Conservation (phyloP, 2,113 vertebrate genomes). For the Ceyx melanurus region DNA sequence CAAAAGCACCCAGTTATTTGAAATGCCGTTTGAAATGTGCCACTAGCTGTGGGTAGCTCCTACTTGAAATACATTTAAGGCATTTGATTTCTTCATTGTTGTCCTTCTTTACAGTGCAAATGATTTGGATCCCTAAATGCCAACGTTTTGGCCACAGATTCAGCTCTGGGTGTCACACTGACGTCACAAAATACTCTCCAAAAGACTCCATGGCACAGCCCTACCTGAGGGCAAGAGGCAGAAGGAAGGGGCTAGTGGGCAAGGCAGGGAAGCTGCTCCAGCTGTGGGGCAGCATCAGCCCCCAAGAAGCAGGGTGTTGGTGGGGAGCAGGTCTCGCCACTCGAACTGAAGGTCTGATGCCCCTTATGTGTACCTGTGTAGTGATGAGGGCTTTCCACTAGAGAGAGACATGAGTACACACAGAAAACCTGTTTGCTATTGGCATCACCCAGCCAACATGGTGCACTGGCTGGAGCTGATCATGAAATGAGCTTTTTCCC, state of each 20-base stretch:
- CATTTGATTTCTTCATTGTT: not conserved
- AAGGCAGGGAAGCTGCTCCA: not conserved
- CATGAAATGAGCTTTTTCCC: not conserved
- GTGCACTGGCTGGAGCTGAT: slow-evolving; percentile 4
- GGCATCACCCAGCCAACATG: slow-evolving; percentile 8
- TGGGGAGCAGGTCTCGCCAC: not conserved
- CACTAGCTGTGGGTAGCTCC: too few species aligned
- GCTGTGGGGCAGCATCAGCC: not conserved
- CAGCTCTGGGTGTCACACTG: not conserved
- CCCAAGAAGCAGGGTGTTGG: accelerated
- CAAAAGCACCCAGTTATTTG: not conserved
- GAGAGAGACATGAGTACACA: slow-evolving; percentile 66
- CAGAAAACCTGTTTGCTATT: slow-evolving; percentile 50
- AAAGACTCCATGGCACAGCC: not conserved
- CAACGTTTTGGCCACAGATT: not conserved
- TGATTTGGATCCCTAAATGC: not conserved
- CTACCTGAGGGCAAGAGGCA: not conserved
- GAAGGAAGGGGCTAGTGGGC: not conserved
- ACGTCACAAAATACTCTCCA: not conserved
- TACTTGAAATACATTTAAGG: too few species aligned
- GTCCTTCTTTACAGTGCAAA: not conserved
- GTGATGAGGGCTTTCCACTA: slow-evolving; percentile 65
- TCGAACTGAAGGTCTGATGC: not conserved
- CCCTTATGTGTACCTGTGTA: slow-evolving; percentile 20
- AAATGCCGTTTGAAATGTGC: too few species aligned